Percentiles rank a stretch among this genome's conserved stretches.
Evolutionary conservation across 2,113 vertebrate species (phyloP).

Genomic region (Rhinichthys klamathensis): DNA sequence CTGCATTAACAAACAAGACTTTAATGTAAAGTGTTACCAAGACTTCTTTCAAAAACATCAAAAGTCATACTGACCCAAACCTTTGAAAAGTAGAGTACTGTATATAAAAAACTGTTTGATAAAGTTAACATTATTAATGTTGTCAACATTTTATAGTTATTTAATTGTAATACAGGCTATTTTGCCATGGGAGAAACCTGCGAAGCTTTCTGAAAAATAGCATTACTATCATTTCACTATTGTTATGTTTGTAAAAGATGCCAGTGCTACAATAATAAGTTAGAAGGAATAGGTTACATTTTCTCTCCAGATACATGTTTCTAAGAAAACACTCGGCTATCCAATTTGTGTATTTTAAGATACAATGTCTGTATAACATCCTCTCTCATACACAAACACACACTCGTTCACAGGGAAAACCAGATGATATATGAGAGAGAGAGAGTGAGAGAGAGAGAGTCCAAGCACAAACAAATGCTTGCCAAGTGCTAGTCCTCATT

Average conservation of each 20-base stretch:
- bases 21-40: no score
- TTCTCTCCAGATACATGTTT: not conserved
- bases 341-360: not conserved
- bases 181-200: not conserved
- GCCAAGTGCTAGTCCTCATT: not conserved
- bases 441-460: not conserved
- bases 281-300: not conserved
- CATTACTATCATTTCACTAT: not conserved
- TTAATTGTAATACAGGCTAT: not conserved
- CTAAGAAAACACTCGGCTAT: not conserved
- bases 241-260: not conserved
- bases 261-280: not conserved
- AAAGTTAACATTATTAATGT: not conserved
- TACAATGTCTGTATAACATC: not conserved
- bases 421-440: no score
- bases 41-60: no score
- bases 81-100: no score
- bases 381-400: not conserved
- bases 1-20: no score
- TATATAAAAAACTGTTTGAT: no score
- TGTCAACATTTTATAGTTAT: not conserved
- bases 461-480: conserved; percentile 16
- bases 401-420: not conserved
- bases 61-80: no score
- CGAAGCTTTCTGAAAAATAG: not conserved